Conservation (phyloP, 1,140 invertebrate genomes). For the Temnothorax curvispinosus region DNA sequence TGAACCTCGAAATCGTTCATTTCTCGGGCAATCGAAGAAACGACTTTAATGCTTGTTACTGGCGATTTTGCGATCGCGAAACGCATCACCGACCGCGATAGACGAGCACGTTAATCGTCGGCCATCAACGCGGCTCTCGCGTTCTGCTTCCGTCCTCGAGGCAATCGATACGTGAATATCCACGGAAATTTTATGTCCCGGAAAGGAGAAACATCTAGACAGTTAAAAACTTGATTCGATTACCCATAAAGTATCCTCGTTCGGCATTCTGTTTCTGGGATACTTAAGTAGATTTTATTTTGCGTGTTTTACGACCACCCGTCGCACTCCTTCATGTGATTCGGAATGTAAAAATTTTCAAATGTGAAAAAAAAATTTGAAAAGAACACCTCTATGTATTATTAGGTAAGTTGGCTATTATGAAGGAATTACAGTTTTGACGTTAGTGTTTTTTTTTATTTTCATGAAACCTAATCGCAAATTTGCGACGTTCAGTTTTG, state of each 20-base stretch:
- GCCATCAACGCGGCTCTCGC: constrained; percentile 26
- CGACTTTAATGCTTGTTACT: constrained; percentile 42
- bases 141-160: neutral
- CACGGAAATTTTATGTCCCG: constrained; percentile 73
- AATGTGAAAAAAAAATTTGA: neutral
- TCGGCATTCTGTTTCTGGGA: constrained; percentile 76
- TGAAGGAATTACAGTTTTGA: neutral
- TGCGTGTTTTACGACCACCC: constrained; percentile 68
- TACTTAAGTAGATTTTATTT: constrained; percentile 77
- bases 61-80: constrained; percentile 30
- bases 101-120: constrained; percentile 35
- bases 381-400: neutral
- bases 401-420: neutral
- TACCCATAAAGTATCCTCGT: constrained; percentile 74
- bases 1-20: constrained; percentile 33
- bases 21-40: constrained; percentile 44
- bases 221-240: constrained; percentile 79
- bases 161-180: constrained; percentile 58
- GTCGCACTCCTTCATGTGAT: constrained; percentile 48
- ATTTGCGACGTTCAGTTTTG: neutral
- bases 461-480: neutral
- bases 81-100: constrained; percentile 33
- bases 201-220: constrained; percentile 71
- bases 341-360: constrained; percentile 39
- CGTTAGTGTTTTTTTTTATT: neutral